These are phyloP conservation scores for Noctua fimbriata DNA, from an alignment of 2,888 invertebrate genomes.

Conservation along the genomic window DNA sequence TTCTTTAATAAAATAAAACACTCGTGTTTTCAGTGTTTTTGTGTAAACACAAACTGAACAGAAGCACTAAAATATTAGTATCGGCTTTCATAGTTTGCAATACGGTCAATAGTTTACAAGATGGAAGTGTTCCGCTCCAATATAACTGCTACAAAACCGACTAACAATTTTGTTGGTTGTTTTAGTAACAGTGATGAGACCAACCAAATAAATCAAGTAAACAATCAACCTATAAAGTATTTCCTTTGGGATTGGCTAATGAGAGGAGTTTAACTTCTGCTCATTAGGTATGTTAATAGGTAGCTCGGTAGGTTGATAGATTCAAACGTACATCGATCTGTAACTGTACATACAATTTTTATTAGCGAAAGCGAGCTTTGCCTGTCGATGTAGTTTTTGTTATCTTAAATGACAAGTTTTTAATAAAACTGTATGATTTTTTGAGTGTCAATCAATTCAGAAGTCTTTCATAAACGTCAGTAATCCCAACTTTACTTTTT, in stretches of 20 bases:
- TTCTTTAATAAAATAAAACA: neutral
- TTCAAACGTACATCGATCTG: neutral
- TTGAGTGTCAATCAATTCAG: neutral
- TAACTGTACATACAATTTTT: neutral
- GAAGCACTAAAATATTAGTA: neutral
- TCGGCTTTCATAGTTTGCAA: neutral
- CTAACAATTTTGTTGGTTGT: conserved; percentile 10
- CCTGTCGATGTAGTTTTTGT: neutral
- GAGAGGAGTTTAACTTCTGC: conserved; percentile 22
- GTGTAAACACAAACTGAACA: neutral
- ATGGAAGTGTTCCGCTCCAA: conserved; percentile 10
- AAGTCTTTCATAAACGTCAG: neutral
- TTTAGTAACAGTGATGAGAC: conserved; percentile 10
- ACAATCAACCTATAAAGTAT: conserved; percentile 25
- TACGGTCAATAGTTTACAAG: neutral
- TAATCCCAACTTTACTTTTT: neutral
- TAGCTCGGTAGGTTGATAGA: neutral
- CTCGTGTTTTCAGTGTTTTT: neutral
- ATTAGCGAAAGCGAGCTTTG: neutral
- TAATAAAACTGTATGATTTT: neutral
- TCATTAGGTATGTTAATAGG: conserved; percentile 31
- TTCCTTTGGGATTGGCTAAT: conserved; percentile 44
- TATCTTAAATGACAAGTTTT: neutral
- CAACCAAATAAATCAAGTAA: conserved; percentile 35
- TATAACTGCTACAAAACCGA: conserved; percentile 2